A percentile compares a stretch with the other conserved stretches of the same genome.
phyloP scores from a whole-genome alignment of 2,888 invertebrate genomes.

The Oxycera nigricornis region DNA sequence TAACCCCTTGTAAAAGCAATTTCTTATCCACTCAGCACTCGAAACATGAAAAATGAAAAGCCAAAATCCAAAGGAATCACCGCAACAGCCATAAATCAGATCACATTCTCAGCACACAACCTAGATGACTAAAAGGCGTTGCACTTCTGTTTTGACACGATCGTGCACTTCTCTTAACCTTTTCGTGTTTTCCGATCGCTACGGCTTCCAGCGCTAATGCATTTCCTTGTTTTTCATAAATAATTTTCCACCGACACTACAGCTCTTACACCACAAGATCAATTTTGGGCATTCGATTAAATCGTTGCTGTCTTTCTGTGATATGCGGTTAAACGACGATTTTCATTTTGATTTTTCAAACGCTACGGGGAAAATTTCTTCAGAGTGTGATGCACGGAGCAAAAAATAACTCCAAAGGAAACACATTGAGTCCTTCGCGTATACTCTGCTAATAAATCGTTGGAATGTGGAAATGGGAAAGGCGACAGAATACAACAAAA shows the following conservation, averaged over 20 bases:
- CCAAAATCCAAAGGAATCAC: constrained; percentile 30
- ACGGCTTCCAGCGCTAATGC: constrained; percentile 20
- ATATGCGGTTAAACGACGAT: constrained; percentile 1
- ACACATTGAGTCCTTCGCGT: neutral
- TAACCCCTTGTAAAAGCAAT: constrained; percentile 35
- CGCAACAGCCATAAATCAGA: constrained; percentile 33
- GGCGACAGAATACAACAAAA: constrained; percentile 30
- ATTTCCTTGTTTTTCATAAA: constrained; percentile 32
- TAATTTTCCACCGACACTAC: neutral
- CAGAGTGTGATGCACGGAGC: neutral
- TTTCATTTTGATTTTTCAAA: neutral
- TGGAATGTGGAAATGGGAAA: constrained; percentile 30
- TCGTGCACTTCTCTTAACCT: constrained; percentile 28
- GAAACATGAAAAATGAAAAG: constrained; percentile 23
- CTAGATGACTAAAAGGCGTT: constrained; percentile 7
- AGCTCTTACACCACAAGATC: constrained; percentile 29
- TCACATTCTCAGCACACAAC: constrained; percentile 5
- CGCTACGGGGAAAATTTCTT: neutral
- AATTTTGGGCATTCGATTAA: constrained; percentile 29
- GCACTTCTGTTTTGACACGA: constrained; percentile 29
- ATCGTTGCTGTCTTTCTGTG: constrained; percentile 19
- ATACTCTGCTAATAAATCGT: constrained; percentile 34
- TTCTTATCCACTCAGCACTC: constrained; percentile 31
- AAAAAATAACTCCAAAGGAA: neutral
- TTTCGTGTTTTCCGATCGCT: neutral